These are phyloP conservation scores for Struthio camelus DNA, from an alignment of 2,113 vertebrate species.

Conservation along the genomic window DNA sequence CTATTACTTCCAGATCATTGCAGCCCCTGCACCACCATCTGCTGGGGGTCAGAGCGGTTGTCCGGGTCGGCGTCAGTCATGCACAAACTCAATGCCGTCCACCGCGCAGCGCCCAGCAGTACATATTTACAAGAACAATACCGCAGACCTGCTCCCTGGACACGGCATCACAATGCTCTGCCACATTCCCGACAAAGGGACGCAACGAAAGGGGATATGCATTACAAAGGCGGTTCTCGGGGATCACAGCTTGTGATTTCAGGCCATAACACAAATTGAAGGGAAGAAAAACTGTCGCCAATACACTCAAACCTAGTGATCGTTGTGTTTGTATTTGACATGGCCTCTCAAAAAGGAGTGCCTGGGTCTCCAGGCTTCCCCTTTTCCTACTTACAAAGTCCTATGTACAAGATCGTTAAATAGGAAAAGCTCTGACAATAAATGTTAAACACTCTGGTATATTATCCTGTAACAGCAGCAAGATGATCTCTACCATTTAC, in stretches of 20 bases:
- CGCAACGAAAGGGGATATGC: constrained; percentile 81
- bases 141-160: constrained; percentile 80
- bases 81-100: constrained; percentile 74
- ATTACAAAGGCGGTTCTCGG: constrained; percentile 78
- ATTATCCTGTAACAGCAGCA: background rate
- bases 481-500: background rate
- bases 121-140: constrained; percentile 85
- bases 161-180: constrained; percentile 75
- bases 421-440: background rate
- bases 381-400: background rate
- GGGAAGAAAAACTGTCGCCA: constrained; percentile 37
- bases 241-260: constrained; percentile 55
- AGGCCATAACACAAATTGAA: constrained; percentile 41
- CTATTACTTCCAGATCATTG: constrained; percentile 89
- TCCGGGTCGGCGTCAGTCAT: constrained; percentile 81
- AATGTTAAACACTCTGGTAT: background rate
- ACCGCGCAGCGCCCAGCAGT: constrained; percentile 76
- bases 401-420: background rate
- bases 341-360: background rate
- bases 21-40: constrained; percentile 86
- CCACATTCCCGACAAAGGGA: constrained; percentile 79
- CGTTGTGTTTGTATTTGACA: background rate
- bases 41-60: constrained; percentile 87
- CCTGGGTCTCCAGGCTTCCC: background rate
- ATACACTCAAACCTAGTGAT: constrained; percentile 27